Conservation (phyloP, 2,888 invertebrate genomes). For the Andrena haemorrhoa region DNA sequence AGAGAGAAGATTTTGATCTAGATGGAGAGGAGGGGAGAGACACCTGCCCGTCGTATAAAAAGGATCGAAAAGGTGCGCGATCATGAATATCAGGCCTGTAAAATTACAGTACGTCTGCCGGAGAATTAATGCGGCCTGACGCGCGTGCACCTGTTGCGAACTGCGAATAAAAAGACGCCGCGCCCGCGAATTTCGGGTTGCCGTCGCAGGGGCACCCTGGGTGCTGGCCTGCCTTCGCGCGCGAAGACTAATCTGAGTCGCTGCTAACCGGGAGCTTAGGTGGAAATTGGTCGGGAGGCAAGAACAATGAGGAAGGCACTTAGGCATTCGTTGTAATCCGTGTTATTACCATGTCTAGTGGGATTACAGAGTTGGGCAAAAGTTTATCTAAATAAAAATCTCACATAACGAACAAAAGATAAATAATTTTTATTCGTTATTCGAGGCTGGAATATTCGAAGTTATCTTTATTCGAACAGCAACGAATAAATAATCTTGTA, state of each 20-base stretch:
- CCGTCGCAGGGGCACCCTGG: not conserved
- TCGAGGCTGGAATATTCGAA: too few relatives aligned
- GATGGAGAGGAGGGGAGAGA: constrained; percentile 30
- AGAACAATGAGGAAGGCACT: constrained; percentile 4
- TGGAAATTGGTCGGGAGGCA: not conserved
- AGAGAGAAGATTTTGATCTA: constrained; percentile 52
- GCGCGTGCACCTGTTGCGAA: constrained; percentile 50
- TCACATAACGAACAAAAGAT: too few relatives aligned
- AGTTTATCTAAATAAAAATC: too few relatives aligned
- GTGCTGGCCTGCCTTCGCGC: too few relatives aligned
- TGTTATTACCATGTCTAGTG: not conserved
- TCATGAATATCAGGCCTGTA: constrained; percentile 45
- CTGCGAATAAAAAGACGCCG: constrained; percentile 26
- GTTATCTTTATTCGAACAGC: too few relatives aligned
- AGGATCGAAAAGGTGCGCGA: constrained; percentile 58
- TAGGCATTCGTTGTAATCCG: not conserved
- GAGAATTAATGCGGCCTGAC: constrained; percentile 48
- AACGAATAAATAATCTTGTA: too few relatives aligned
- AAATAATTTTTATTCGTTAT: too few relatives aligned
- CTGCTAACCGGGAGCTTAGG: too few relatives aligned
- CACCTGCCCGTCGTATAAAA: constrained; percentile 58
- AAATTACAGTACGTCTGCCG: constrained; percentile 50
- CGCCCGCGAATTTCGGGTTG: not conserved
- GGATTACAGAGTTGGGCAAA: too few relatives aligned
- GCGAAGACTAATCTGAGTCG: too few relatives aligned